These are phyloP conservation scores for Choloepus didactylus DNA, from an alignment of 2,797 vertebrate species.

Conservation along the genomic window DNA sequence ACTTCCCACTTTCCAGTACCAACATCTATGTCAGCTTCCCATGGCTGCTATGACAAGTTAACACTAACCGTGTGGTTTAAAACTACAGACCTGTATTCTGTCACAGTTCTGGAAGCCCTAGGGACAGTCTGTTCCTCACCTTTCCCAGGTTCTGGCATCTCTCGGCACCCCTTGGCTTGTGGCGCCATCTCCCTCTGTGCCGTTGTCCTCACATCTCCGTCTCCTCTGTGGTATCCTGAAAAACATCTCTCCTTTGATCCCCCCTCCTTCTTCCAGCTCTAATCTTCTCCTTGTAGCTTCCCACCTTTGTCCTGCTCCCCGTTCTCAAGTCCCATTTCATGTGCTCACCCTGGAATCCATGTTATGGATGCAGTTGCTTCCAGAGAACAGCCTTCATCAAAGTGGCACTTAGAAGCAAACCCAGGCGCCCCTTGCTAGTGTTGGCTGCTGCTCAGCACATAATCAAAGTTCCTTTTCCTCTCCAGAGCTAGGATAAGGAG, in stretches of 20 bases:
- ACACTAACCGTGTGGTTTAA: not conserved
- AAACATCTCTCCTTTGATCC: not conserved
- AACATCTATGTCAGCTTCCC: not conserved
- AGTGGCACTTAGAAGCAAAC: not conserved
- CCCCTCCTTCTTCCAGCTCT: not conserved
- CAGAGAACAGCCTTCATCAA: not conserved
- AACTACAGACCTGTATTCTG: not conserved
- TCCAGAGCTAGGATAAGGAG: not conserved
- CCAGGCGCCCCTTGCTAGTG: not conserved
- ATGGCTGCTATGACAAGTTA: not conserved
- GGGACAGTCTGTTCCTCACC: not conserved
- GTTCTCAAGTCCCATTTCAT: not conserved
- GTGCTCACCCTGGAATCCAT: not conserved
- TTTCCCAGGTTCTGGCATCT: not conserved
- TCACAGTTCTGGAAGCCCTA: not conserved
- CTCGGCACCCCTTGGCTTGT: fast-evolving
- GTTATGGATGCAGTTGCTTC: not conserved
- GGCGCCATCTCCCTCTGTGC: not conserved
- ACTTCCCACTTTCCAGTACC: not conserved
- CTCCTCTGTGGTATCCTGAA: fast-evolving
- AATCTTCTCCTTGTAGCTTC: not conserved
- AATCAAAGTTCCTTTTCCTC: not conserved
- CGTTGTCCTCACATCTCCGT: not conserved
- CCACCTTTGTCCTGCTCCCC: not conserved
- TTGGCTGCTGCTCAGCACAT: not conserved